phyloP scores from a whole-genome alignment of 1,140 invertebrate species.

The Cyclina sinensis region DNA sequence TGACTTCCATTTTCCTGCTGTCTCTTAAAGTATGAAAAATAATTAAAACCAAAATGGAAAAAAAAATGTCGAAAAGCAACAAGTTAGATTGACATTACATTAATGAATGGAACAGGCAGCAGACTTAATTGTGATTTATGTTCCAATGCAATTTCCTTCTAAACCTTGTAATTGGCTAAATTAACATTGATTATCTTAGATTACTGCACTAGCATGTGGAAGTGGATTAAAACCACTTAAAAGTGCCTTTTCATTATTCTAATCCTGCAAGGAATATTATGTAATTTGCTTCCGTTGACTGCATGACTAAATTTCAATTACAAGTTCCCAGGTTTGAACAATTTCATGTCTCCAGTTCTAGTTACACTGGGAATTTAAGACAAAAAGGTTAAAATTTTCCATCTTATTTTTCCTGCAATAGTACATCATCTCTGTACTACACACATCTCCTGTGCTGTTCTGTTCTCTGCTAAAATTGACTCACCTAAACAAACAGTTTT shows the following conservation, averaged over 20 bases:
- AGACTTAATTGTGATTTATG: constrained; percentile 27
- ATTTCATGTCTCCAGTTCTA: too few species aligned
- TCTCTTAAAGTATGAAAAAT: too few species aligned
- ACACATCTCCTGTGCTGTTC: too few species aligned
- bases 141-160: not conserved
- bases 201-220: not conserved
- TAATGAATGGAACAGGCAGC: not conserved
- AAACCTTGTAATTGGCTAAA: not conserved
- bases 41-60: too few species aligned
- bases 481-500: too few species aligned
- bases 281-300: constrained; percentile 16
- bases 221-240: constrained; percentile 17
- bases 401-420: too few species aligned
- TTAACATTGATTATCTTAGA: constrained; percentile 22
- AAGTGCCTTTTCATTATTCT: not conserved
- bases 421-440: too few species aligned
- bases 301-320: constrained; percentile 1
- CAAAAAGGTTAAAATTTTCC: not conserved
- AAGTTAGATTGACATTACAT: not conserved
- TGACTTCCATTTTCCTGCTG: too few species aligned
- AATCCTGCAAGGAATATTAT: not conserved
- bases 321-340: not conserved
- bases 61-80: not conserved
- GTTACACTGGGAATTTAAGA: too few species aligned
- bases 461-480: too few species aligned